Base-by-base conservation (phyloP, 2,888 invertebrate genomes). In the Leptinotarsa juncta region DNA sequence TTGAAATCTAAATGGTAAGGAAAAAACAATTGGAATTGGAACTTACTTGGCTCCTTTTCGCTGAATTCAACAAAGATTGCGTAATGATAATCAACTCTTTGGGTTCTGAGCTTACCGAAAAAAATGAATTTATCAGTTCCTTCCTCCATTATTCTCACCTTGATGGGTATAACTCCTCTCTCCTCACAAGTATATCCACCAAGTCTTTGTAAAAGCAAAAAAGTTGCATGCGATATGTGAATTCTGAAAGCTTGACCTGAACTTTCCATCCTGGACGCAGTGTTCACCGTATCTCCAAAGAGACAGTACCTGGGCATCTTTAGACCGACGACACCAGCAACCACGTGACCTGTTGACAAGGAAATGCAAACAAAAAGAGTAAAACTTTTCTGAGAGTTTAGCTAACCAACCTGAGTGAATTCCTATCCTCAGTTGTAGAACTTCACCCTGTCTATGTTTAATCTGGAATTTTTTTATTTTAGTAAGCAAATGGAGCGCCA, bases 271-370 rank as follows among this genome's bases (percentile, higher is more conserved):
- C 96, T 89, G 55, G 94, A 94, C 0, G 95, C 95, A 0, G 95
- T 95, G 84, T 96, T 96, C 20, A 96, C 95, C 0, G 96, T 96
- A 83, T 96, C 96, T 0, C 96, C 96, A 84, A 95, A 96, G 0
- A 96, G 89, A 83, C 96, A 96, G 85, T 96, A 96, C 23, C 96
- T 89, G 0, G 95, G 95, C 95, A 95, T 95, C 88, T 95, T 95
- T 49, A 93, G 93, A 32, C 96, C 96, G 0, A 96, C 95, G 7
- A 96, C 95, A 2, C 96, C 95, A 1, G 95, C 95, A 1, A 94
- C 94, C 85, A 94, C 94, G 73, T 93, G 93, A 0, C 94, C 94
- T 87, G 88, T 16, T 73, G 73, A 62, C 2, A 2, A 5, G 42
- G 3, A 42, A 42, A 42, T 42, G 12, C 42, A 42, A 42, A 42